Conservation (phyloP, 23 tunicate species). For the Trididemnum clinides region DNA sequence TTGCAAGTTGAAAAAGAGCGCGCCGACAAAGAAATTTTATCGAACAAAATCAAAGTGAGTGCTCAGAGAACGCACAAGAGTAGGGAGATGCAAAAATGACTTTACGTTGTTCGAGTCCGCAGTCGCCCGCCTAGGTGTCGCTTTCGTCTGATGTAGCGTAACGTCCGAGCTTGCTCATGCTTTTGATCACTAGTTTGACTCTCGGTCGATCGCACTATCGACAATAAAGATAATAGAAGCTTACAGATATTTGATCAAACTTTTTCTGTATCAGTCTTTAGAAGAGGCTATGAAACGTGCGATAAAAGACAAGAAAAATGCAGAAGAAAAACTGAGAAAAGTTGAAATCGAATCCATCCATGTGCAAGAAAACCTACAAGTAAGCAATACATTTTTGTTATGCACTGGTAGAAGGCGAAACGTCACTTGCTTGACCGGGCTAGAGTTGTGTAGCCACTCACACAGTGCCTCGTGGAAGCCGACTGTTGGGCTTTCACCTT, state of each 20-base stretch:
- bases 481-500: too few relatives aligned
- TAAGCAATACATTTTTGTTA: too few relatives aligned
- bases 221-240: too few relatives aligned
- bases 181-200: background rate
- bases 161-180: background rate
- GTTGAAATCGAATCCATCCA: conserved; percentile 74
- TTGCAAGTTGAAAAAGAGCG: conserved; percentile 45
- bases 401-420: too few relatives aligned
- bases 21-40: conserved; percentile 46
- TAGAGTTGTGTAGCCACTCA: too few relatives aligned
- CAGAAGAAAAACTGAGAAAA: conserved; percentile 69
- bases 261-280: conserved; percentile 7
- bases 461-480: too few relatives aligned
- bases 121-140: too few relatives aligned
- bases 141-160: too few relatives aligned
- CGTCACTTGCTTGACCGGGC: too few relatives aligned
- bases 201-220: background rate
- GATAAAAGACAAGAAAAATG: conserved; percentile 53
- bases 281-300: conserved; percentile 51
- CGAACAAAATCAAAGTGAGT: conserved; percentile 38
- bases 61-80: background rate
- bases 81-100: too few relatives aligned
- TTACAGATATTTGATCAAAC: background rate
- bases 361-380: conserved; percentile 81
- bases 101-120: too few relatives aligned